These are phyloP conservation scores for Paracentrotus lividus DNA, from an alignment of 53 echinoderm and acorn worm genomes.

Conservation along the genomic window DNA sequence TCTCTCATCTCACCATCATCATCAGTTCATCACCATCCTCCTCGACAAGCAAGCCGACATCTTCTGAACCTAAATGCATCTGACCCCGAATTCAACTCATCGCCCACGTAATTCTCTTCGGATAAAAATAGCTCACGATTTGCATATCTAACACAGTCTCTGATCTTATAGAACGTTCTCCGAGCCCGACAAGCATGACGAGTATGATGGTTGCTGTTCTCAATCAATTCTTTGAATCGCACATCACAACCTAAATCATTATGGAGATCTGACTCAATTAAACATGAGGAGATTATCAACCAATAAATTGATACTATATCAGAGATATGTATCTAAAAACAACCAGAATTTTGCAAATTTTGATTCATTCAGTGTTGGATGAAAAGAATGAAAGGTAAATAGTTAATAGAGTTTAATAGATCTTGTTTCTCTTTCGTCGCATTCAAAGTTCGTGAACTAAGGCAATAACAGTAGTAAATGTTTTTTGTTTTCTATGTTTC, in stretches of 20 bases:
- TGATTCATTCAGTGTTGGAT: too few relatives aligned
- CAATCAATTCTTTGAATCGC: background rate
- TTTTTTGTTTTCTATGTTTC: background rate
- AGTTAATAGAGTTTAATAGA: background rate
- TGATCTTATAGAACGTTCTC: background rate
- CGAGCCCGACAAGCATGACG: too few relatives aligned
- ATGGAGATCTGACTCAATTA: background rate
- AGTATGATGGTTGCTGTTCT: background rate
- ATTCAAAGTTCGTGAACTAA: background rate
- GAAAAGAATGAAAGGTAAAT: too few relatives aligned
- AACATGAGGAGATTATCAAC: background rate
- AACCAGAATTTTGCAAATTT: background rate
- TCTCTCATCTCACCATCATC: background rate
- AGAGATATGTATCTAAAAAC: background rate
- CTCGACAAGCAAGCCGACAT: background rate
- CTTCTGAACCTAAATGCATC: background rate
- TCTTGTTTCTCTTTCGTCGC: background rate
- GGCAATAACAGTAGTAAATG: background rate
- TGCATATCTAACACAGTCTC: background rate
- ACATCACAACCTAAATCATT: background rate
- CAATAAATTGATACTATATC: background rate
- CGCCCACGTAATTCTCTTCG: constrained; percentile 59
- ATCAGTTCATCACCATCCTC: background rate
- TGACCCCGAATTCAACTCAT: constrained; percentile 48
- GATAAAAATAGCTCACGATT: constrained; percentile 57